Evolutionary conservation across 2,888 invertebrate species (phyloP).

Genomic region (Patella ulyssiponensis): DNA sequence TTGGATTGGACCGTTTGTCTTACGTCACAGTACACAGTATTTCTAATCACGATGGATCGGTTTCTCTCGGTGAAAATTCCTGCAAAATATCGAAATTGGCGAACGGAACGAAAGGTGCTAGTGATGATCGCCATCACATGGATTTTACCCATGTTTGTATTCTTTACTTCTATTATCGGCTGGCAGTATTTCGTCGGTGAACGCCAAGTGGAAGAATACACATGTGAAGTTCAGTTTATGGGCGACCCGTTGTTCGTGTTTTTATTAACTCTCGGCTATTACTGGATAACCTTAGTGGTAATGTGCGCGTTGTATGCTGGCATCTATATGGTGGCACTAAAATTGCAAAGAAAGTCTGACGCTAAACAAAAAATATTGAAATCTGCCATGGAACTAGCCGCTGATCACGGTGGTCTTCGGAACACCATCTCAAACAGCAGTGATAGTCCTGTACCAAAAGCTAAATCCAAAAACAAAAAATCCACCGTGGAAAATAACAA

Average conservation of each 20-base stretch:
- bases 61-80: constrained; percentile 99
- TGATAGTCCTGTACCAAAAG: constrained; percentile 25
- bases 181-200: constrained; percentile 98
- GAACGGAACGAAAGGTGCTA: constrained; percentile 89
- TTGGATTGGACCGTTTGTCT: constrained; percentile 99
- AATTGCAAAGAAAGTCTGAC: constrained; percentile 97
- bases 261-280: constrained; percentile 95
- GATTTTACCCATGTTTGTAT: constrained; percentile 95
- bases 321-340: constrained; percentile 96
- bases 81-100: constrained; percentile 96
- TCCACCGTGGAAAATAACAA: constrained; percentile 24
- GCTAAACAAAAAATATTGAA: constrained; percentile 88
- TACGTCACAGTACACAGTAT: constrained; percentile 98
- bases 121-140: constrained; percentile 97
- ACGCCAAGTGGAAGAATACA: constrained; percentile 87
- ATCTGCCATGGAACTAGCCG: constrained; percentile 70
- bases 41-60: constrained; percentile 97
- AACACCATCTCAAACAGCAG: constrained; percentile 26
- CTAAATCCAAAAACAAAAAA: constrained; percentile 35
- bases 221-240: constrained; percentile 96
- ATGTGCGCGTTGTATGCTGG: constrained; percentile 96
- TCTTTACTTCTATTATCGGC: constrained; percentile 98
- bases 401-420: constrained; percentile 74
- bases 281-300: constrained; percentile 96
- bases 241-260: constrained; percentile 98